Conservation (phyloP, 2,113 vertebrate species). For the Coturnix japonica region DNA sequence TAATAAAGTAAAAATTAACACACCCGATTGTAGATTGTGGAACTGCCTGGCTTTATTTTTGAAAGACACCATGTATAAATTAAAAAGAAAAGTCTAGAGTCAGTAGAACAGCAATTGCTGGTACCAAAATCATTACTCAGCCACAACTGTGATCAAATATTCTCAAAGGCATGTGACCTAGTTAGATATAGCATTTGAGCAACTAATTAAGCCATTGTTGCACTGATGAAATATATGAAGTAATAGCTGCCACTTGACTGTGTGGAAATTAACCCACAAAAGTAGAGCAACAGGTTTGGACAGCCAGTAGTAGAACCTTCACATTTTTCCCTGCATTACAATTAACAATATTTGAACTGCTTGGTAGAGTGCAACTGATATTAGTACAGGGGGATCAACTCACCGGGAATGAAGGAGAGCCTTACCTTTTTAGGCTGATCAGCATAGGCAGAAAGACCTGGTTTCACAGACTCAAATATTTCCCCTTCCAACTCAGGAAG, state of each 20-base stretch:
- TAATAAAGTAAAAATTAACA: not conserved
- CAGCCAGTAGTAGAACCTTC: not conserved
- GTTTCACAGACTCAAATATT: conserved; percentile 95
- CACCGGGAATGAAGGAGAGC: not conserved
- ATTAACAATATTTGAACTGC: not conserved
- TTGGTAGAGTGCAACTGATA: not conserved
- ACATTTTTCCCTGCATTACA: not conserved
- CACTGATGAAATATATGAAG: not conserved
- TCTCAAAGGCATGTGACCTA: not conserved
- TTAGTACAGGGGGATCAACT: not conserved
- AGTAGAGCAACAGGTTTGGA: not conserved
- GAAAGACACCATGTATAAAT: not conserved
- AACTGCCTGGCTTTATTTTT: not conserved
- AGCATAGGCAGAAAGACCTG: conserved; percentile 93
- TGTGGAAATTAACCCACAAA: not conserved
- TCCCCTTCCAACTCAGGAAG: conserved; percentile 91
- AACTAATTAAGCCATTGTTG: not conserved
- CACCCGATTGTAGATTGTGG: not conserved
- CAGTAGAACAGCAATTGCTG: not conserved
- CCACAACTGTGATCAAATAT: not conserved
- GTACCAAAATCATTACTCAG: not conserved
- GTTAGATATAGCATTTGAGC: not conserved
- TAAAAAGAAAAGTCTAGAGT: not conserved
- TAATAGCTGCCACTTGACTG: not conserved
- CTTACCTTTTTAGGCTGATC: conserved; percentile 91